These are phyloP conservation scores for Micromys minutus DNA, from an alignment of 2,113 vertebrate genomes.

Conservation along the genomic window DNA sequence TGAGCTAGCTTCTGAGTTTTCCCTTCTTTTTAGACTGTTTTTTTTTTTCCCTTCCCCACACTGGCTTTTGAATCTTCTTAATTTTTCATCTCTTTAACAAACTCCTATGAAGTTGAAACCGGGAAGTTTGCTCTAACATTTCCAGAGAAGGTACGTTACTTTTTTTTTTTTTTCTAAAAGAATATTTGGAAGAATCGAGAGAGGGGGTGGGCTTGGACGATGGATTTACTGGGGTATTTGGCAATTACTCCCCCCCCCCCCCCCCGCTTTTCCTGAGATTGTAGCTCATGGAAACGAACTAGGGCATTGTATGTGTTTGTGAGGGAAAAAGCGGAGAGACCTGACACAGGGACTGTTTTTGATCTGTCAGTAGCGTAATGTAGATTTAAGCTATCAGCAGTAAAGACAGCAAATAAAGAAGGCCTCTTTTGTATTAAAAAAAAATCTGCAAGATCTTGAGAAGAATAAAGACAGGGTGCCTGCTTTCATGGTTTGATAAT, in stretches of 20 bases:
- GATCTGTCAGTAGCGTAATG: constrained; percentile 91
- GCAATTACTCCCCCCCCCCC: constrained; percentile 83
- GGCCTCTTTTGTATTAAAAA: constrained; percentile 88
- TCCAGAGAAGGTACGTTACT: constrained; percentile 97
- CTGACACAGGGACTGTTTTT: constrained; percentile 89
- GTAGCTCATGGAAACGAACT: constrained; percentile 88
- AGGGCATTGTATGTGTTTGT: constrained; percentile 89
- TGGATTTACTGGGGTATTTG: constrained; percentile 85
- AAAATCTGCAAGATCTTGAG: constrained; percentile 90
- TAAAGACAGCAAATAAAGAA: constrained; percentile 89
- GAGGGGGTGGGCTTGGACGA: constrained; percentile 85
- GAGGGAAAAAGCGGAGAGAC: constrained; percentile 85
- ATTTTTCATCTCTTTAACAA: constrained; percentile 90
- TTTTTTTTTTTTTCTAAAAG: constrained; percentile 85
- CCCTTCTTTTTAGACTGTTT: constrained; percentile 91
- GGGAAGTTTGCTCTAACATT: constrained; percentile 94
- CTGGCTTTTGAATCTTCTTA: constrained; percentile 91
- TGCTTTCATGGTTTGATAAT: constrained; percentile 91
- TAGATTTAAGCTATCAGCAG: constrained; percentile 91
- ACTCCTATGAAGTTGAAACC: constrained; percentile 96
- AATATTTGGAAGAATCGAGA: constrained; percentile 87
- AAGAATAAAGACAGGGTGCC: constrained; percentile 89
- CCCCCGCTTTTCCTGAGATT: constrained; percentile 77
- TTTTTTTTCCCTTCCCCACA: constrained; percentile 62
- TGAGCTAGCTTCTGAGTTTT: constrained; percentile 95